Evolutionary conservation across 2,888 invertebrate species (phyloP), one percentile per base, ranked within the genome.

Genomic region (Eupithecia inturbata): DNA sequence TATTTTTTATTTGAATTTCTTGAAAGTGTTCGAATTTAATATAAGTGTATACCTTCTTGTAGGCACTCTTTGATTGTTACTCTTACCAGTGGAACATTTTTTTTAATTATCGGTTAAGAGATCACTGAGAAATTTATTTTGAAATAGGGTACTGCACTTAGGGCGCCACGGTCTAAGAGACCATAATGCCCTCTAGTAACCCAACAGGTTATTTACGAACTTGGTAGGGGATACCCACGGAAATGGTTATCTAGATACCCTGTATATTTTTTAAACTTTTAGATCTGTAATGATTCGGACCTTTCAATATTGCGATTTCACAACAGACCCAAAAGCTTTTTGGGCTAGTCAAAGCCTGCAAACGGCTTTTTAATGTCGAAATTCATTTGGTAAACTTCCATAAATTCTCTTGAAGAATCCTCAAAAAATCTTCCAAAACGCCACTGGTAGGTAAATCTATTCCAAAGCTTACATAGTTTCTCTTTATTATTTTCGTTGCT

Each of bases 401-500:
- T 22, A 57, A 26, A 57, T 14, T 14, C 3, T 26, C 26, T 26
- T 26, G 26, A 14, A 31, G n/a, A 9, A 31, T 63, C 63, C 36
- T 33, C 4, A 36, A 64, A 60, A 71, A 67, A 78, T 70, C 73
- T 80, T 78, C 80, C 70, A 83, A 82, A 87, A 85, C 89, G 89
- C 91, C 91, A 92, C 92, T 91, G 91, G 89, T 84, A 81, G n/a
- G 26, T 62, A 62, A 22, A 31, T 89, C 90, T 92, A 90, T 92
- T 92, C 93, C 94, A 94, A 93, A 94, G 92, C 90, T 90, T 90
- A 66, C 66, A 39, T 66, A 87, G 83, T 90, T 92, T 86, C 87
- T 85, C 88, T 85, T 86, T 73, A 68, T 66, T 89, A 84, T 88
- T 84, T 89, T 88, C 89, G 88, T 92, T 93, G 93, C 93, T 94